Evolutionary conservation across 2,888 invertebrate genomes (phyloP), one percentile per base, ranked within the genome.

Genomic region (Andrena marginata): DNA sequence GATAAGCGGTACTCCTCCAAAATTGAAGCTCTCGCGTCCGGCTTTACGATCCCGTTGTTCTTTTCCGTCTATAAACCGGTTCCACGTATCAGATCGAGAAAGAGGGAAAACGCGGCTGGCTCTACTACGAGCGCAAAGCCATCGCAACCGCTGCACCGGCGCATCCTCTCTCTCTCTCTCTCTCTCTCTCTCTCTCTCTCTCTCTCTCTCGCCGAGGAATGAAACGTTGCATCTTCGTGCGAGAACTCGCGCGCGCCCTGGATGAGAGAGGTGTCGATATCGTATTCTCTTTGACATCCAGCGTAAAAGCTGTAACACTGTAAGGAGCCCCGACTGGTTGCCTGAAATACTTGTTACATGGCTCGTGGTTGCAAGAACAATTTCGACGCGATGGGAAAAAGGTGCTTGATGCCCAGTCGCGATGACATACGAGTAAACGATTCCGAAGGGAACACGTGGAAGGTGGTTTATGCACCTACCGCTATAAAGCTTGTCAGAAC

Each of bases 1-100:
- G 82, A 77, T 80, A 80, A 82, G 68, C 60, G 51, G 63, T 59
- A 26, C 77, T 84, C 73, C 60, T 65, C 72, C 76, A 79, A 87
- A 88, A 87, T 86, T 84, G 64, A 86, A 82, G 80, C 72, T 80
- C 67, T 70, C 72, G 78, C 63, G 76, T 86, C 54, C 48, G 68
- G 54, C 59, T 80, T 84, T 72, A 76, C 75, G 64, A 76, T 65
- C 60, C 77, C 76, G 72, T 77, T 84, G 82, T 85, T 80, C 77
- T 73, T 85, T 72, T 71, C 68, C 77, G 70, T 77, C 69, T 85
- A 49, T 77, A 84, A 87, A 87, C 87, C 79, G 81, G 80, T 87
- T 85, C 31, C 64, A 16, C 71, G 65, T 77, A 82, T 87, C 80
- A 77, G 80, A 86, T 86, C 76, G 60, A 76, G 73, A 74, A 82